phyloP scores from a whole-genome alignment of 1,140 invertebrate genomes.

The Pinna nobilis region DNA sequence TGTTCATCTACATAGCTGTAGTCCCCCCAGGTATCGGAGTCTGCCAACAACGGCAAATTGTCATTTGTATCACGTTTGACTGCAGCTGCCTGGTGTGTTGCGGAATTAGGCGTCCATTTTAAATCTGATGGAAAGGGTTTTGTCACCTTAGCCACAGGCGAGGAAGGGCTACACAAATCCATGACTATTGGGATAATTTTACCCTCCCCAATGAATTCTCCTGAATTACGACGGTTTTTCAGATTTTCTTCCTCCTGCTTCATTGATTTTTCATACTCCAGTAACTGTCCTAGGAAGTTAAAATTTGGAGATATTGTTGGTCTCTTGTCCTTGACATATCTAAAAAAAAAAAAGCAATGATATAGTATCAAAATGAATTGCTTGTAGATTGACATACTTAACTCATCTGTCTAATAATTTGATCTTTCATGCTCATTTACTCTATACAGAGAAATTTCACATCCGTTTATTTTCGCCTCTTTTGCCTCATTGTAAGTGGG shows the following conservation, averaged over 20 bases:
- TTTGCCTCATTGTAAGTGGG: too few relatives aligned
- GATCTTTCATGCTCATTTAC: neutral
- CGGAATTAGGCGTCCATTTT: neutral
- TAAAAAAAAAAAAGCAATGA: conserved; percentile 50
- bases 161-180: conserved; percentile 63
- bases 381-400: neutral
- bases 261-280: conserved; percentile 78
- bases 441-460: too few relatives aligned
- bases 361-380: neutral
- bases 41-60: conserved; percentile 24
- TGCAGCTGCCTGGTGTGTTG: conserved; percentile 5
- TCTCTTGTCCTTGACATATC: conserved; percentile 88
- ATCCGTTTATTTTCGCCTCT: too few relatives aligned
- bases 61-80: conserved; percentile 21
- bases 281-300: conserved; percentile 80
- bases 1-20: conserved; percentile 1
- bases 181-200: conserved; percentile 47
- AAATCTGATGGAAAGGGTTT: conserved; percentile 43
- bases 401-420: neutral
- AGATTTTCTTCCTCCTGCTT: conserved; percentile 49
- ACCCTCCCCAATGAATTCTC: conserved; percentile 1
- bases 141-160: conserved; percentile 49
- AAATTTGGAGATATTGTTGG: conserved; percentile 94
- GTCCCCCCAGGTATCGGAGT: conserved; percentile 31
- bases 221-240: conserved; percentile 27